These are phyloP conservation scores for Coregonus sp. DNA, from an alignment of 2,797 vertebrate species.

Conservation along the genomic window DNA sequence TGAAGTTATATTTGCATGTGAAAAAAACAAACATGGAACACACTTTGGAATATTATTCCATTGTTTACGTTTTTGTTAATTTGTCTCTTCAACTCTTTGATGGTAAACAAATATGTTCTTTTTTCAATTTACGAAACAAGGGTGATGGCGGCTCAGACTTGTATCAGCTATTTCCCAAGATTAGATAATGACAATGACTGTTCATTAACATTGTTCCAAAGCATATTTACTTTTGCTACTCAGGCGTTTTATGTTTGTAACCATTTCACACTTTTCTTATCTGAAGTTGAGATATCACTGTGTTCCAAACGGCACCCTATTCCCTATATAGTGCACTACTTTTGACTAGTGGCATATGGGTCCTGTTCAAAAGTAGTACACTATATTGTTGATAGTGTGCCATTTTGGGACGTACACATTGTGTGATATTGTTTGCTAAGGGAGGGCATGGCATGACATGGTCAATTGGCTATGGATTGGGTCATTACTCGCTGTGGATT, in stretches of 20 bases:
- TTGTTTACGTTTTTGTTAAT: too few species aligned
- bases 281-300: constrained; percentile 16
- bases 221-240: neutral
- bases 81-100: too few species aligned
- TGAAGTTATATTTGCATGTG: too few species aligned
- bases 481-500: neutral
- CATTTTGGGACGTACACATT: neutral
- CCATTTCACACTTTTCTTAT: constrained; percentile 39
- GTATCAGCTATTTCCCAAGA: neutral
- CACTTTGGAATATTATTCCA: too few species aligned
- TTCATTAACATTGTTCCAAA: neutral
- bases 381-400: neutral
- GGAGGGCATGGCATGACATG: constrained; percentile 36
- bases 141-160: too few species aligned
- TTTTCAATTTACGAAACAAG: too few species aligned
- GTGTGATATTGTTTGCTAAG: constrained; percentile 19
- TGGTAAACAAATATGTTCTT: too few species aligned
- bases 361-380: neutral
- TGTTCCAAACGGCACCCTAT: neutral
- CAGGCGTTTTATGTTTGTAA: constrained; percentile 1
- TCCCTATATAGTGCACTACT: neutral
- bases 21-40: too few species aligned
- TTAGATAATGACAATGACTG: neutral
- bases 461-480: constrained; percentile 32
- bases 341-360: neutral